Base-by-base conservation (phyloP, 2,113 vertebrate species). In the Aegithalos caudatus region DNA sequence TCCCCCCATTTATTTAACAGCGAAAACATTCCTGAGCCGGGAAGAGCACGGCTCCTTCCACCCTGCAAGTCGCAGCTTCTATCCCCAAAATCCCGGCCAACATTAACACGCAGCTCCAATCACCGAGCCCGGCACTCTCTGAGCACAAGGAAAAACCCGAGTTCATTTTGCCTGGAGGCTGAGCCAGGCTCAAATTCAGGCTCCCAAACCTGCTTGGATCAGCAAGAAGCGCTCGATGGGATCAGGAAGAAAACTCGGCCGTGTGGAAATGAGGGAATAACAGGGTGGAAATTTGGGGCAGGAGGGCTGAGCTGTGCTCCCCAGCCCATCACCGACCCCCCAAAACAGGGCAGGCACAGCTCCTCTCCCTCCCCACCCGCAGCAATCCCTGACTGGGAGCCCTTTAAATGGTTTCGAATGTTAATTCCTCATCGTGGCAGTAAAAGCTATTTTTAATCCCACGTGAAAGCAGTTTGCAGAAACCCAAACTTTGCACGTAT, bases 391-490 rank as follows among this genome's bases (percentile, higher is more conserved):
- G 42, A 19, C 65, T 24, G 11, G 42, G 60, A 94, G 37, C 78
- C 20, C 51, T 66, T 42, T 71, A 89, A 95, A 78, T 10, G n/a
- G 38, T 79, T 92, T 67, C 91, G 27, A 95, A 95, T 81, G 95
- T 67, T 87, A 84, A 94, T 87, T 94, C 86, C 77, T 60, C 86
- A 3, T 45, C 19, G 6, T 13, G 61, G 91, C 95, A 87, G 62
- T 56, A 77, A 90, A 91, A 90, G 54, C 73, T 91, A 62, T 80
- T 96, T 97, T 94, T 91, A 95, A 94, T 80, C 66, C 91, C 86
- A 94, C 71, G 47, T 72, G 89, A 95, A 94, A 95, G 74, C 83
- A 23, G 57, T 85, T 91, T 94, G 91, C 81, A 85, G 73, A 45
- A 87, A 58, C 15, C 37, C 84, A 35, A 94, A 67, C 45, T 76